Conservation (phyloP, 2,888 invertebrate species). For the Drosophila putrida region DNA sequence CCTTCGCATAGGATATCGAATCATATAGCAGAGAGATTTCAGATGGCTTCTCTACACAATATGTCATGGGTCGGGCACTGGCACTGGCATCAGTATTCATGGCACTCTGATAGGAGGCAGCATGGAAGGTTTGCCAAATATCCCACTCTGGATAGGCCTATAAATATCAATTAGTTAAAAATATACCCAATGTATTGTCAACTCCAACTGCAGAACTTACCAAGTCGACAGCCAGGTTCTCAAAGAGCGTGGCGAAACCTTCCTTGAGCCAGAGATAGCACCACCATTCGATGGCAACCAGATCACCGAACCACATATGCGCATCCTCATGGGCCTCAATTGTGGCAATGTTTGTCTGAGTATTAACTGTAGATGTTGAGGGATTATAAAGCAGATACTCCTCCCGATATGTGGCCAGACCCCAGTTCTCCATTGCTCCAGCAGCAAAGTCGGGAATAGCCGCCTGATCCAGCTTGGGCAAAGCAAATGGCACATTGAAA, state of each 20-base stretch:
- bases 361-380: slow-evolving; percentile 73
- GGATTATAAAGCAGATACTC: slow-evolving; percentile 81
- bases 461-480: slow-evolving; percentile 95
- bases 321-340: slow-evolving; percentile 87
- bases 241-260: slow-evolving; percentile 87
- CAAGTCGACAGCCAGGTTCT: slow-evolving; percentile 75
- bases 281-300: slow-evolving; percentile 90
- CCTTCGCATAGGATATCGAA: slow-evolving; percentile 95
- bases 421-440: slow-evolving; percentile 98
- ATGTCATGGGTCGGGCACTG: slow-evolving; percentile 92
- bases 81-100: slow-evolving; percentile 90
- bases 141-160: slow-evolving; percentile 89
- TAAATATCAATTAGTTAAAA: no score
- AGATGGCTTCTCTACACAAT: slow-evolving; percentile 92
- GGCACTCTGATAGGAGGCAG: slow-evolving; percentile 90
- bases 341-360: slow-evolving; percentile 86
- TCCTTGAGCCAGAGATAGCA: slow-evolving; percentile 91
- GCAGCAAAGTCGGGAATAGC: slow-evolving; percentile 94
- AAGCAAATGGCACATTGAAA: slow-evolving; percentile 90
- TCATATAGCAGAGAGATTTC: slow-evolving; percentile 94
- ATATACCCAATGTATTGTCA: no score
- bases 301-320: slow-evolving; percentile 94
- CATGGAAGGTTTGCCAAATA: slow-evolving; percentile 91
- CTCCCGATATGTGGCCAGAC: slow-evolving; percentile 89
- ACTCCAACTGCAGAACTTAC: no score